Conservation (phyloP, 2,113 vertebrate genomes). For the Dipodomys ordii region DNA sequence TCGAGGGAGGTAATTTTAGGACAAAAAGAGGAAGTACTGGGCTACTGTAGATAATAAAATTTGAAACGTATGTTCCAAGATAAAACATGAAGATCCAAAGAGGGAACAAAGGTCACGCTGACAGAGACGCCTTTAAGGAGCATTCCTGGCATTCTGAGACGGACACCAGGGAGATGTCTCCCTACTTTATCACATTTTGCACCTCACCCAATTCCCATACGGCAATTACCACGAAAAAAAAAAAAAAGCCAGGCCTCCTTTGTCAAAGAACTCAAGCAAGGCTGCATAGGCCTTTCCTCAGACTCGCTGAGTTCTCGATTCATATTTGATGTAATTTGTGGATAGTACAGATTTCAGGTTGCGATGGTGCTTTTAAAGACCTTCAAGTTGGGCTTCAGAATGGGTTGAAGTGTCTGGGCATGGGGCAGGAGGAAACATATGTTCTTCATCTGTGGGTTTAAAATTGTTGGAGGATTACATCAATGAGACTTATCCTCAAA, state of each 20-base stretch:
- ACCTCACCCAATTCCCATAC: neutral
- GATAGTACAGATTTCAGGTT: neutral
- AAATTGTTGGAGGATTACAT: constrained; percentile 77
- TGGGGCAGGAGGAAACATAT: constrained; percentile 73
- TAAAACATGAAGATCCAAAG: neutral
- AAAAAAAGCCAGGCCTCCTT: neutral
- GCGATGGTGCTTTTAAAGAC: constrained; percentile 61
- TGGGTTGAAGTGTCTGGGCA: constrained; percentile 51
- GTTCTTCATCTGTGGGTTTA: constrained; percentile 77
- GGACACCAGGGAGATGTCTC: neutral
- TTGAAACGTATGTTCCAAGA: neutral
- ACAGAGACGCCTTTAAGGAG: neutral
- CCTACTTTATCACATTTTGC: neutral
- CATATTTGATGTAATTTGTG: neutral
- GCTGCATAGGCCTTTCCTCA: neutral
- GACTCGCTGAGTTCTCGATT: neutral
- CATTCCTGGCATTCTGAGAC: constrained; percentile 18
- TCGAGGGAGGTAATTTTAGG: constrained; percentile 33
- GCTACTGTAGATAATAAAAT: constrained; percentile 9
- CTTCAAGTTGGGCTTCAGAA: constrained; percentile 54
- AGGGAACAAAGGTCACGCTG: neutral
- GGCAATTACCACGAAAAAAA: neutral
- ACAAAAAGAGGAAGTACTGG: constrained; percentile 58
- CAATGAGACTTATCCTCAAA: constrained; percentile 68
- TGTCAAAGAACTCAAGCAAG: neutral